Evolutionary conservation across 2,797 vertebrate species (phyloP).

Genomic region (Diplodus sargus): DNA sequence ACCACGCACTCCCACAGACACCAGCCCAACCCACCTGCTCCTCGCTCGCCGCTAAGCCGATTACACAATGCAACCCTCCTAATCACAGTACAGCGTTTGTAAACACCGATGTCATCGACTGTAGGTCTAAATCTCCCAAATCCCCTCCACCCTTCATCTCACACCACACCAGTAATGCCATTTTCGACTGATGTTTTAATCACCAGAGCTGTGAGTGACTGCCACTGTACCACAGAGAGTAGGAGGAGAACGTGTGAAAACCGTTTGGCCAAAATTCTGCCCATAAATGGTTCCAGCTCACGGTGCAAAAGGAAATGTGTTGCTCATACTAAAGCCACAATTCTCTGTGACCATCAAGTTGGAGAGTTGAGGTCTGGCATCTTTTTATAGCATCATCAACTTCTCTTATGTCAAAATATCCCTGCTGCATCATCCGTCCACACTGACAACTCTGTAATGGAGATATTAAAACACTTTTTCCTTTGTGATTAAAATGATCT

Average conservation of each 20-base stretch:
- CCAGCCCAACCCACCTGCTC: constrained; percentile 75
- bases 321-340: constrained; percentile 26
- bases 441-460: constrained; percentile 72
- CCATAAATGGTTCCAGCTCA: constrained; percentile 42
- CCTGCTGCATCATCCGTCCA: constrained; percentile 56
- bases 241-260: constrained; percentile 40
- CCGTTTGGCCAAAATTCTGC: constrained; percentile 32
- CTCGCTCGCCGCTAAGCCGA: constrained; percentile 78
- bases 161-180: constrained; percentile 61
- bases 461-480: constrained; percentile 79
- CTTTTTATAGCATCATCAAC: constrained; percentile 36
- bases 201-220: constrained; percentile 59
- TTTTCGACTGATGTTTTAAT: constrained; percentile 79
- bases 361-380: constrained; percentile 27
- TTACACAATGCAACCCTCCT: constrained; percentile 78
- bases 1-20: constrained; percentile 43
- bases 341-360: constrained; percentile 12
- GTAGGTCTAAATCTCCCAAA: constrained; percentile 80
- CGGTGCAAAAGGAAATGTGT: not conserved
- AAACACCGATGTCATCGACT: constrained; percentile 77
- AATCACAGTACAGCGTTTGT: constrained; percentile 78
- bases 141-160: constrained; percentile 81
- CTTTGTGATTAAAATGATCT: constrained; percentile 83
- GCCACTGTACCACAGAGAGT: constrained; percentile 41
- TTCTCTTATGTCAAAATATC: constrained; percentile 51